These are phyloP conservation scores for Phocoena phocoena DNA, from an alignment of 2,113 vertebrate species.

Conservation along the genomic window DNA sequence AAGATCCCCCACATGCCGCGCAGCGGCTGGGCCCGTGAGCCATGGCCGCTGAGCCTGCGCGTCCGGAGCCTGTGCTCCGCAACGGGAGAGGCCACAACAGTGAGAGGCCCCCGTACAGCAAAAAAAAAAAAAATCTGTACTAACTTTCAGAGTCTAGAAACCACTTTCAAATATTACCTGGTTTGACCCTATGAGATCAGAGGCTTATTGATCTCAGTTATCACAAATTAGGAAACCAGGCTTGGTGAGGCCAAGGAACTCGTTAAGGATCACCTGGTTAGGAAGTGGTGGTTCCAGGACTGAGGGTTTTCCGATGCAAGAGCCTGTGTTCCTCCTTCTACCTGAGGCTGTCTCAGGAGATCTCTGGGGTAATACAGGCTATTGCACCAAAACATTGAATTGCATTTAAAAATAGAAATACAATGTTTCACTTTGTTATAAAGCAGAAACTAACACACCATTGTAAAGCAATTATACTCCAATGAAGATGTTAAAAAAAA, in stretches of 20 bases:
- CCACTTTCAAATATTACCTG: not conserved
- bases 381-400: not conserved
- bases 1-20: too few species aligned
- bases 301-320: not conserved
- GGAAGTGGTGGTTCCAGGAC: not conserved
- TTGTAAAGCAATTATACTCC: too few species aligned
- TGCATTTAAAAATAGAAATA: conserved; percentile 31
- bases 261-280: not conserved
- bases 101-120: too few species aligned
- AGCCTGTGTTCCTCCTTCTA: not conserved
- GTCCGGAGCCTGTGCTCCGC: too few species aligned
- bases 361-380: not conserved
- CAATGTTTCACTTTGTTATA: not conserved
- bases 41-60: too few species aligned
- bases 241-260: not conserved
- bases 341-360: not conserved
- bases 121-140: not conserved
- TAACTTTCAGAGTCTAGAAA: not conserved
- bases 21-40: too few species aligned
- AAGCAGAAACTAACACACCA: too few species aligned
- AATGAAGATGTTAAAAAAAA: not conserved
- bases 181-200: not conserved
- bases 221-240: not conserved
- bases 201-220: not conserved
- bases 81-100: too few species aligned